Conservation (phyloP, 2,888 invertebrate species). For the Leptinotarsa juncta region DNA sequence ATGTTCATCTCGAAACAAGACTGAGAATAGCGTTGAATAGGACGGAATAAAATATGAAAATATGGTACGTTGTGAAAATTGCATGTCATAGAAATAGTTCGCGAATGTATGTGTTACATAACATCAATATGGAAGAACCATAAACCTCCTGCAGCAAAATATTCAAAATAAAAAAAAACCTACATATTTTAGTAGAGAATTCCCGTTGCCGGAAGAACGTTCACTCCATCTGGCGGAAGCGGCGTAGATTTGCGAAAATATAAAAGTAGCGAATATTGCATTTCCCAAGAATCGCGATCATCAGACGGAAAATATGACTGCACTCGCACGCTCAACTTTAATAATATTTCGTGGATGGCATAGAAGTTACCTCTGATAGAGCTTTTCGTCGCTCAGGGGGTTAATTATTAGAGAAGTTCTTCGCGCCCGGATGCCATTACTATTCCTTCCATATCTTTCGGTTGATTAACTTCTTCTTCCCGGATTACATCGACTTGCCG, state of each 20-base stretch:
- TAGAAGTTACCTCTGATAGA: slow-evolving; percentile 47
- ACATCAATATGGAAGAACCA: slow-evolving; percentile 8
- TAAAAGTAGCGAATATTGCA: slow-evolving; percentile 29
- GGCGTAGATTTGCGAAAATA: slow-evolving; percentile 24
- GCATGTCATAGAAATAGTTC: not conserved
- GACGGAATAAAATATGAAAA: not conserved
- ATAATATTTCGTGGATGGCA: slow-evolving; percentile 49
- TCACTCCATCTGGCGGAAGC: slow-evolving; percentile 40
- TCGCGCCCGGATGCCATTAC: slow-evolving; percentile 12
- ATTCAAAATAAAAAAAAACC: slow-evolving; percentile 42
- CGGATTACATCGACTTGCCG: slow-evolving; percentile 6
- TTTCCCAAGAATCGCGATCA: slow-evolving; percentile 43
- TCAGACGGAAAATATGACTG: slow-evolving; percentile 48
- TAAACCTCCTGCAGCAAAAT: slow-evolving; percentile 9
- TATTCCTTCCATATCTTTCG: slow-evolving; percentile 22
- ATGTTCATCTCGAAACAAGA: not conserved
- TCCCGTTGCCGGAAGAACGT: slow-evolving; percentile 28
- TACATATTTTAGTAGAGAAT: slow-evolving; percentile 9
- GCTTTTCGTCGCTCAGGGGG: slow-evolving; percentile 36
- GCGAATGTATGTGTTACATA: slow-evolving; percentile 6
- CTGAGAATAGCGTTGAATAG: not conserved
- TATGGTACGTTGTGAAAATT: slow-evolving; percentile 8
- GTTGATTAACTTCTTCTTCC: slow-evolving; percentile 34
- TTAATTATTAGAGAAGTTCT: slow-evolving; percentile 42
- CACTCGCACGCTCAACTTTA: slow-evolving; percentile 45